Percentiles rank a stretch among this genome's conserved stretches.
Evolutionary conservation across 2,797 vertebrate genomes (phyloP).

Genomic region (Aulostomus chinensis): DNA sequence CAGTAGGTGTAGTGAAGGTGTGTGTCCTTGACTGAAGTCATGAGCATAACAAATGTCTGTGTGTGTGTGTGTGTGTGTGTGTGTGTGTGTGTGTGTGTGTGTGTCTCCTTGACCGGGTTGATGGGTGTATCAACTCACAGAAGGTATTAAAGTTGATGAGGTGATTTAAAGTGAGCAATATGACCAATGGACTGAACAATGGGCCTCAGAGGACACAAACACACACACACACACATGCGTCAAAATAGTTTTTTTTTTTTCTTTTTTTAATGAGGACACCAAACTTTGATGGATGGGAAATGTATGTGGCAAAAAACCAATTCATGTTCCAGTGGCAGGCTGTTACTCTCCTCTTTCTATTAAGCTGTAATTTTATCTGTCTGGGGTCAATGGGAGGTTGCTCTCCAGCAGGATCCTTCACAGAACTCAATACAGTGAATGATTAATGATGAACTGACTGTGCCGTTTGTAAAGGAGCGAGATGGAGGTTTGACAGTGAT

Average conservation of each 20-base stretch:
- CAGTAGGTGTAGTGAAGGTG: conserved; percentile 6
- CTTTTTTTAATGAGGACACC: conserved; percentile 45
- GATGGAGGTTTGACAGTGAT: too few relatives aligned
- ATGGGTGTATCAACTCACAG: conserved; percentile 53
- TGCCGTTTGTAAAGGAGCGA: conserved; percentile 33
- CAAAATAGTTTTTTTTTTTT: background rate
- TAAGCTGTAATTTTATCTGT: conserved; percentile 47
- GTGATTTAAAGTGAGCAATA: conserved; percentile 58
- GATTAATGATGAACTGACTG: conserved; percentile 31
- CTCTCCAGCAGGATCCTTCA: conserved; percentile 25
- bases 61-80: conserved; percentile 21
- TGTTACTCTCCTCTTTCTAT: conserved; percentile 38
- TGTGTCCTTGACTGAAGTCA: conserved; percentile 54
- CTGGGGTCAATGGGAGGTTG: conserved; percentile 47
- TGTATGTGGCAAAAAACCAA: conserved; percentile 13
- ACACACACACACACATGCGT: conserved; percentile 11
- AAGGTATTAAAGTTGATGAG: conserved; percentile 67
- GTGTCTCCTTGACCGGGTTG: conserved; percentile 59
- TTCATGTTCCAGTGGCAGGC: conserved; percentile 25
- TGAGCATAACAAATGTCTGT: conserved; percentile 31
- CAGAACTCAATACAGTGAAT: conserved; percentile 29
- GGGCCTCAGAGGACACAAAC: conserved; percentile 40
- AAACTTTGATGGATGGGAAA: conserved; percentile 48
- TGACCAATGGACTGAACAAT: conserved; percentile 62
- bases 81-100: conserved; percentile 8